phyloP scores from a whole-genome alignment of 2,113 vertebrate genomes.

The Rhinoptilus africanus region DNA sequence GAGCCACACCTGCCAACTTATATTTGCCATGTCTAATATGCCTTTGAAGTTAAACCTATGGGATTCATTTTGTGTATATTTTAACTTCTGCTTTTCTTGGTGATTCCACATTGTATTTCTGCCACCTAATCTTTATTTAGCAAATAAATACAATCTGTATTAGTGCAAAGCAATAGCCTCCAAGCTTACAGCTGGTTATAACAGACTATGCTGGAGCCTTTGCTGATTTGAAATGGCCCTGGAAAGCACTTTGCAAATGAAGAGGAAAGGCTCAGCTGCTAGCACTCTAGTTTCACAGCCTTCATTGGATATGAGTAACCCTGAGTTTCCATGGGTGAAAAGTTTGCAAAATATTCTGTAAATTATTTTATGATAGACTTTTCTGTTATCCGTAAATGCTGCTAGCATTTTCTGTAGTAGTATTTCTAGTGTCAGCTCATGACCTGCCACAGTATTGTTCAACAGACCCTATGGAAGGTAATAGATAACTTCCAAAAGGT shows the following conservation, averaged over 20 bases:
- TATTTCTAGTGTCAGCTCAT: not conserved
- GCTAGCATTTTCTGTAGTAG: not conserved
- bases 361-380: not conserved
- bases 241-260: not conserved
- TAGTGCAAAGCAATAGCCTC: not conserved
- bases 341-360: not conserved
- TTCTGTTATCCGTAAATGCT: not conserved
- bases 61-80: not conserved
- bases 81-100: not conserved
- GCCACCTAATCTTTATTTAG: not conserved
- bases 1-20: not conserved
- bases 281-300: not conserved
- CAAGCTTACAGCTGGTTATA: not conserved
- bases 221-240: not conserved
- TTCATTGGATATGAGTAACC: not conserved
- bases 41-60: not conserved
- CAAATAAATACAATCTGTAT: not conserved
- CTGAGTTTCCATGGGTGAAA: not conserved
- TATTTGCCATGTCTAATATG: not conserved
- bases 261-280: not conserved
- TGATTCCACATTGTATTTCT: not conserved
- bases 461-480: not conserved
- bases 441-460: not conserved
- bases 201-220: not conserved
- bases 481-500: not conserved